Percentiles rank a stretch among this genome's conserved stretches.
Evolutionary conservation across 37 sponge, comb jelly and placozoan genomes (phyloP).

Genomic region (Axinella damicornis): DNA sequence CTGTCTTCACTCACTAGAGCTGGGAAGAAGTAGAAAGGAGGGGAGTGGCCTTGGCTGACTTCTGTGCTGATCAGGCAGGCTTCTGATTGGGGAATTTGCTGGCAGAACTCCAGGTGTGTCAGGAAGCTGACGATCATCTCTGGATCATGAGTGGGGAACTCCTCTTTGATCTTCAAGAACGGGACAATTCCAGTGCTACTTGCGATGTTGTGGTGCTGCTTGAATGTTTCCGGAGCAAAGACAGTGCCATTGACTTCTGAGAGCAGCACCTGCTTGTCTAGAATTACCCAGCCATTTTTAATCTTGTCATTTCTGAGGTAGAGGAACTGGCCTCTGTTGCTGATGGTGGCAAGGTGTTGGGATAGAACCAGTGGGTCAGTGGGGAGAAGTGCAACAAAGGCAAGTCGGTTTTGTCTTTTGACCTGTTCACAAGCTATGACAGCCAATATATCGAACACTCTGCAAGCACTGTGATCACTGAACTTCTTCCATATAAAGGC

Average conservation of each 20-base stretch:
- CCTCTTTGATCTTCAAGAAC: neutral
- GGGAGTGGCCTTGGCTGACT: neutral
- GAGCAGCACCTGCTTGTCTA: neutral
- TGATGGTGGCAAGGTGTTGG: neutral
- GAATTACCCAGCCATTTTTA: slow-evolving; percentile 8
- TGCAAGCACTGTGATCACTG: neutral
- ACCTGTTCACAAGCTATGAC: neutral
- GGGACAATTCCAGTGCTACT: slow-evolving; percentile 1
- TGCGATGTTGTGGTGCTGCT: neutral
- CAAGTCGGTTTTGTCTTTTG: too few species aligned
- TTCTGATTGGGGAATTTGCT: neutral
- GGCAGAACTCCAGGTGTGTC: slow-evolving; percentile 19
- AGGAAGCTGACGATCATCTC: neutral
- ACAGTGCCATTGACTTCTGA: neutral
- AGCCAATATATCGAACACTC: neutral
- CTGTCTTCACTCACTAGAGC: neutral
- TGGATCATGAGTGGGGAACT: neutral
- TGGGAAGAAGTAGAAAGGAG: neutral
- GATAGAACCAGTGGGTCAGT: neutral
- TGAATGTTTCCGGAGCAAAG: neutral
- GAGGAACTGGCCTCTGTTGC: neutral
- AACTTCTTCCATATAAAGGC: neutral
- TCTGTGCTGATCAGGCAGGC: neutral
- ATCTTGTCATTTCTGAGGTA: slow-evolving; percentile 3
- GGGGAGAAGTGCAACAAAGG: neutral